phyloP scores from a whole-genome alignment of 2,888 invertebrate genomes.

The Trilocha varians region DNA sequence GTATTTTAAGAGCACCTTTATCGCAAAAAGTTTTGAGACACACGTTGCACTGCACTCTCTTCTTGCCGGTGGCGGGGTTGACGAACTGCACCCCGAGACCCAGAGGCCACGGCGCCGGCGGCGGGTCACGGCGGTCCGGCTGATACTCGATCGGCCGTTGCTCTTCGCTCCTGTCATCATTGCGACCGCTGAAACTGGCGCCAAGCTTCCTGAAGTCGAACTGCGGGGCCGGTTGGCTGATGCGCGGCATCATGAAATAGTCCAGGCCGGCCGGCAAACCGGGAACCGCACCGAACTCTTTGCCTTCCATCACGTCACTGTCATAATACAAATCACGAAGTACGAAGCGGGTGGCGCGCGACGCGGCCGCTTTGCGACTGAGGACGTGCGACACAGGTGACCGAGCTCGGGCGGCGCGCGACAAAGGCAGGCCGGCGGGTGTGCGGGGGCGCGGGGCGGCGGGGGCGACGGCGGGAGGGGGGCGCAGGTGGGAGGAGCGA shows the following conservation, averaged over 20 bases:
- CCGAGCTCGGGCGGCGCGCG: constrained; percentile 65
- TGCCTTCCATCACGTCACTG: constrained; percentile 69
- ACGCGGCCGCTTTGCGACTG: constrained; percentile 74
- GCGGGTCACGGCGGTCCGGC: constrained; percentile 52
- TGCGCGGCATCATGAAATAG: constrained; percentile 74
- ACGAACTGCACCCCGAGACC: constrained; percentile 90
- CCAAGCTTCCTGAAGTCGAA: constrained; percentile 88
- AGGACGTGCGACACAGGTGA: constrained; percentile 74
- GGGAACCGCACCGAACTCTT: constrained; percentile 65
- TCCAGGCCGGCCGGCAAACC: constrained; percentile 64
- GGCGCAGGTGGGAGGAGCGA: constrained; percentile 63
- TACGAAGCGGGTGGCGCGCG: constrained; percentile 71
- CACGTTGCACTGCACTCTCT: constrained; percentile 96
- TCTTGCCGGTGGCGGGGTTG: constrained; percentile 94
- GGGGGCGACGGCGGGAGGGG: constrained; percentile 24
- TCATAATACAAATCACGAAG: constrained; percentile 52
- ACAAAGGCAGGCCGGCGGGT: constrained; percentile 63
- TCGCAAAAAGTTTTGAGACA: constrained; percentile 99
- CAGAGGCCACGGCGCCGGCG: constrained; percentile 81
- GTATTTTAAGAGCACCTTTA: constrained; percentile 98
- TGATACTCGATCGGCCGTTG: constrained; percentile 55
- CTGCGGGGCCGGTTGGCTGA: constrained; percentile 88
- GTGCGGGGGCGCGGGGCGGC: constrained; percentile 26
- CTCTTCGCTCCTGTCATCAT: constrained; percentile 56
- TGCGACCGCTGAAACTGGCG: constrained; percentile 74